Percentiles rank a stretch among this genome's conserved stretches.
These are phyloP conservation scores for Ascidia mentula DNA, from an alignment of 23 tunicate species.

Conservation along the genomic window DNA sequence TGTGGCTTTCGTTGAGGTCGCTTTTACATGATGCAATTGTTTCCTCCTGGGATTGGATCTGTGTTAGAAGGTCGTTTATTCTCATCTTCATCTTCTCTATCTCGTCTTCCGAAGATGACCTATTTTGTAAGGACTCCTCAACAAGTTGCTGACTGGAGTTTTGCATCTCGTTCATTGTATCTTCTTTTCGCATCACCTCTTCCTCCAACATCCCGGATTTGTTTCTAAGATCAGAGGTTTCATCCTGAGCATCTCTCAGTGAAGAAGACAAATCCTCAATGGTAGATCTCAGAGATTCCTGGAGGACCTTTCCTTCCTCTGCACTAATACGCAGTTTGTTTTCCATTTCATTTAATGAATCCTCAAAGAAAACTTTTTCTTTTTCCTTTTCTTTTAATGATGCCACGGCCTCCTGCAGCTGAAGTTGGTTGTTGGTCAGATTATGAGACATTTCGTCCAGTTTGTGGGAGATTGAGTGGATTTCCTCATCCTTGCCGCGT, in stretches of 20 bases:
- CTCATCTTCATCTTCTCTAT: not conserved
- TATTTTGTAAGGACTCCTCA: not conserved
- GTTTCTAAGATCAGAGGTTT: not conserved
- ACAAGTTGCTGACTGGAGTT: not conserved
- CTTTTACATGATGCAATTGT: not conserved
- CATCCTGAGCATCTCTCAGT: not conserved
- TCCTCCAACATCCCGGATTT: not conserved
- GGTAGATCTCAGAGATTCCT: slow-evolving; percentile 23
- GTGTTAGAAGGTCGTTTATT: not conserved
- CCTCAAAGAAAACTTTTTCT: not conserved
- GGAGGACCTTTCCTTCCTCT: slow-evolving; percentile 17
- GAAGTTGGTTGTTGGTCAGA: not conserved
- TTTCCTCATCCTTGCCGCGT: slow-evolving; percentile 12
- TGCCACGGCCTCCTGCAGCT: not conserved
- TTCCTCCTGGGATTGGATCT: not conserved
- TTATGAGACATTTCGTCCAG: slow-evolving; percentile 12
- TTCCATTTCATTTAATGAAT: not conserved
- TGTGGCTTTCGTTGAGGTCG: not conserved
- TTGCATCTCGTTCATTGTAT: not conserved
- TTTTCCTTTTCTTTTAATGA: not conserved
- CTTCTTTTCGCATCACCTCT: not conserved
- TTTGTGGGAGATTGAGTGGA: not conserved
- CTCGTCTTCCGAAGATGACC: not conserved
- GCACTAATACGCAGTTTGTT: not conserved
- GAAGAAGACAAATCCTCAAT: slow-evolving; percentile 6